Percentiles rank a stretch among this genome's conserved stretches.
phyloP scores from a whole-genome alignment of 2,797 vertebrate species.

The Notolepis coatsorum region DNA sequence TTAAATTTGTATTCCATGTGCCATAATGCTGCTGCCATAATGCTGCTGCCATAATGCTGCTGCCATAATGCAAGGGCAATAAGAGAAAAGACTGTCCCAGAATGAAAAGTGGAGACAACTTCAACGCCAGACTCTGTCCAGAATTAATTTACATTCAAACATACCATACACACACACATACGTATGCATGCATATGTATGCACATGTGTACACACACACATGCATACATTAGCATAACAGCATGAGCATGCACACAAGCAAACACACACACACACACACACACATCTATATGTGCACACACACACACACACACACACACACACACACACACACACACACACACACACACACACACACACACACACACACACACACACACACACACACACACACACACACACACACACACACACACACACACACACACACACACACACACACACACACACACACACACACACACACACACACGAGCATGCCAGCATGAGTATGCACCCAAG shows the following conservation, averaged over 20 bases:
- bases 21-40: neutral
- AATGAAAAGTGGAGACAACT: neutral
- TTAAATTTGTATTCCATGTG: no score
- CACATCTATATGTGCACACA: neutral
- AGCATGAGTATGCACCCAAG: no score
- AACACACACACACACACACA: neutral
- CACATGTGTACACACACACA: neutral
- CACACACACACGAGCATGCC: neutral
- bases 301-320: neutral
- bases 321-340: neutral
- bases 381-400: slow-evolving; percentile 8
- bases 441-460: neutral
- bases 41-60: neutral
- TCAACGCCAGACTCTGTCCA: neutral
- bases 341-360: slow-evolving; percentile 1
- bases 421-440: neutral
- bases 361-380: slow-evolving; percentile 2
- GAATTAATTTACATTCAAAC: neutral
- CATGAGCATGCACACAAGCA: neutral
- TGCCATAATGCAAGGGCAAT: neutral
- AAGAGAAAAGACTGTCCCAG: slow-evolving; percentile 4
- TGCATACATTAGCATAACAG: no score
- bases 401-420: neutral
- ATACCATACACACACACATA: neutral
- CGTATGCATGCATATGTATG: neutral